Percentiles rank a stretch among this genome's conserved stretches.
These are phyloP conservation scores for Onchidella celtica DNA, from an alignment of 2,888 invertebrate genomes.

Conservation along the genomic window DNA sequence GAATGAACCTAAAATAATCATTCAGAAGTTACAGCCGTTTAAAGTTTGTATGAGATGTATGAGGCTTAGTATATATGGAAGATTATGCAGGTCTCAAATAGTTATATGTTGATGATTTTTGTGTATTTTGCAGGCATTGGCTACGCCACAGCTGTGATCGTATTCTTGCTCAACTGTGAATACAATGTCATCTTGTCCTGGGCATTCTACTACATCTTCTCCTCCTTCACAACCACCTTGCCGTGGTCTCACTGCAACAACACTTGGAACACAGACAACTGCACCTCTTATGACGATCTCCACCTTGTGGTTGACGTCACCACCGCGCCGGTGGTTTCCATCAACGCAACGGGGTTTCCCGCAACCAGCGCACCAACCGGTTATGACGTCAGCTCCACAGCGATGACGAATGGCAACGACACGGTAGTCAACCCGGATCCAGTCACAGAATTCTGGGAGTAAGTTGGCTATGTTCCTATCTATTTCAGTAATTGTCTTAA, in stretches of 20 bases:
- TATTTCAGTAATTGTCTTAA: too few species aligned
- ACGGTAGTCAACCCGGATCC: slow-evolving; percentile 74
- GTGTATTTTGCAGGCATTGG: slow-evolving; percentile 82
- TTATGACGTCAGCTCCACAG: not conserved
- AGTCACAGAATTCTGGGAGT: slow-evolving; percentile 83
- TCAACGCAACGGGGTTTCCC: slow-evolving; percentile 46
- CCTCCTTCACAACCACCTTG: slow-evolving; percentile 84
- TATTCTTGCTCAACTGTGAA: slow-evolving; percentile 75
- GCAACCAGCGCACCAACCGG: not conserved
- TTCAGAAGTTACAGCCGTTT: too few species aligned
- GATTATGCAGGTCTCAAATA: too few species aligned
- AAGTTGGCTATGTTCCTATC: slow-evolving; percentile 58
- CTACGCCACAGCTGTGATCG: slow-evolving; percentile 80
- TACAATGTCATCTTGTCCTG: slow-evolving; percentile 90
- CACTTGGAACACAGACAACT: slow-evolving; percentile 87
- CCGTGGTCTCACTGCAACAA: slow-evolving; percentile 92
- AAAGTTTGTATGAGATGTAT: too few species aligned
- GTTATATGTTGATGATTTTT: too few species aligned
- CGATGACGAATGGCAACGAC: not conserved
- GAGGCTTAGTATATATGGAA: too few species aligned
- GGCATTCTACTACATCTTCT: slow-evolving; percentile 89
- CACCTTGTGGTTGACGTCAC: not conserved
- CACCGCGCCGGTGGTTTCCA: slow-evolving; percentile 46
- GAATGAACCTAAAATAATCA: too few species aligned
- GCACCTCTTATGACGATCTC: slow-evolving; percentile 53